Base-by-base conservation (phyloP, 2,113 vertebrate species). In the Nymphicus hollandicus region DNA sequence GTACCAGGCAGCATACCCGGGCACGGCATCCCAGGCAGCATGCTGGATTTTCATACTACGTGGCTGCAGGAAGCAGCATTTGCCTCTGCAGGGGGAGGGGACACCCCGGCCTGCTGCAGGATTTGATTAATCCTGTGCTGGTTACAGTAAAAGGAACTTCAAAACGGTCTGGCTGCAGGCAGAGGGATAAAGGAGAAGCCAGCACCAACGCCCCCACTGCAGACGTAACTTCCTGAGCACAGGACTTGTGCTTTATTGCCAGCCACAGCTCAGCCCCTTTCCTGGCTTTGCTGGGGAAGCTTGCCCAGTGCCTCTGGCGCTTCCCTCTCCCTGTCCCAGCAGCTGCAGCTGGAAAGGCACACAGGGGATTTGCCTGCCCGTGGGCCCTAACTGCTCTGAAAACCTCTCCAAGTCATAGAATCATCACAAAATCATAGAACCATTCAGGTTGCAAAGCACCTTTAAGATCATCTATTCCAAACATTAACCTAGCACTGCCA, bases 21-120 rank as follows among this genome's bases (percentile, higher is more conserved):
- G 41, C 46, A 60, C 43, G 69, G 35, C 63, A 68, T 25, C 61
- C 61, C 61, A 1, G 2, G 50, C 50, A 68, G 46, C 56, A 29
- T 0, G 1, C 31, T 0, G 1, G 2, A 49, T 81, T 81, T 23
- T 77, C 44, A 41, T 37, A 3, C 20, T 14, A 1, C 0, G 0
- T 3, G 20, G 20, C 86, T 47, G 43, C 20, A 80, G 50, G 25
- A 58, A 91, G 23, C 37, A 10, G 39, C 0, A 0, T 31, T 72
- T 70, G 46, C 25, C 25, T 84, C 65, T 35, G 55, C 52, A 37
- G 47, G 0, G 37, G 39, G n/a, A 47, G 17, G 46, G 64, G 81
- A 65, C 33, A 52, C 4, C 19, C 27, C 4, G 16, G 11, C n/a
- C 35, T 3, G 3, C 71, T 53, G 71, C 35, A 19, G 85, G 65